Base-by-base conservation (phyloP, 2,797 vertebrate species). In the Phataginus tricuspis region DNA sequence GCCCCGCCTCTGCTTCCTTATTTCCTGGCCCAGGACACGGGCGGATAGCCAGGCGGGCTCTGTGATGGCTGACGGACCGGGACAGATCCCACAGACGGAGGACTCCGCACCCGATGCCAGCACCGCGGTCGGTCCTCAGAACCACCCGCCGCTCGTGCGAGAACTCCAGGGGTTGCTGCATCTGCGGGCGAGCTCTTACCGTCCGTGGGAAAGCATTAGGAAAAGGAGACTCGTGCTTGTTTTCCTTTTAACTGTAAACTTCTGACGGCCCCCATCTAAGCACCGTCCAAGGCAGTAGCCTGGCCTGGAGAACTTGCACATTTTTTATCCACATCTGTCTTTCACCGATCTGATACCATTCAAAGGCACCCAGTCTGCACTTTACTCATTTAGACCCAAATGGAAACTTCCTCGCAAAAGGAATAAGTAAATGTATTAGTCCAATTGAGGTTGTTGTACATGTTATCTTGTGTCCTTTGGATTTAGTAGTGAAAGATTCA, bases 241-340 rank as follows among this genome's bases (percentile, higher is more conserved):
- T 92, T 95, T 37, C 31, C 51, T 86, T 69, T 87, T 55, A 8
- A 21, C n/a, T 63, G 45, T 49, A 29, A 92, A 68, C 31, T 82
- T 79, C 57, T 39, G 31, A 0, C 18, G 39, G 11, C 31, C 66
- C 64, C n/a, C 15, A 27, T 86, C 42, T 42, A 59, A 87, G n/a
- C 51, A 23, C 23, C 5, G 1, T 68, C 72, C 4, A 27, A 59
- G 39, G 63, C 39, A 57, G 39, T 14, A 66, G 63, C 29, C 92
- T 94, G 82, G 29, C 59, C 63, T 59, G 6, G 25, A 53, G 66
- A 57, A 8, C 10, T 53, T 27, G 72, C 19, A 15, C 4, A 6
- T 18, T 78, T 93, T 80, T 57, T 45, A 57, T 57, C 55, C 85
- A 23, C 64, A 64, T 82, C 85, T 91, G 74, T 39, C 59, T 95